These are phyloP conservation scores for Siderastrea siderea DNA, from an alignment of 92 coral and sea anemone species.

Conservation along the genomic window DNA sequence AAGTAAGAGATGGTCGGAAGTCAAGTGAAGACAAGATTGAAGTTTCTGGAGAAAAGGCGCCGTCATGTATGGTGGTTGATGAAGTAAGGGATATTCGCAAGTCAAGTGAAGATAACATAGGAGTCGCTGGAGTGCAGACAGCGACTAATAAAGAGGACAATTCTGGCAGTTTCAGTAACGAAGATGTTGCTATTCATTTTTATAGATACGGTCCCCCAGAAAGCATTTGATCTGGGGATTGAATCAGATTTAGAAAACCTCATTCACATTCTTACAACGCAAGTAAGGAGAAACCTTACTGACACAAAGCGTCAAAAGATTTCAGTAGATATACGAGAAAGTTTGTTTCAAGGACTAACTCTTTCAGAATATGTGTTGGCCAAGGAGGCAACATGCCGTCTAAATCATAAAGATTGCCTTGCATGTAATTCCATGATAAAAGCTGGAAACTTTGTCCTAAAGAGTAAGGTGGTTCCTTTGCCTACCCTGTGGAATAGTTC, in stretches of 20 bases:
- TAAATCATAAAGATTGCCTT: constrained; percentile 61
- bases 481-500: constrained; percentile 60
- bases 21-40: too few species aligned
- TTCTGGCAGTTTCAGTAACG: constrained; percentile 5
- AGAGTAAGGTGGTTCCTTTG: constrained; percentile 65
- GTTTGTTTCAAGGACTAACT: constrained; percentile 70
- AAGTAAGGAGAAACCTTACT: constrained; percentile 54
- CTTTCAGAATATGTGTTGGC: constrained; percentile 68
- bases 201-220: constrained; percentile 50
- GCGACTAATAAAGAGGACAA: not conserved
- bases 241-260: constrained; percentile 42
- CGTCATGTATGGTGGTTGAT: too few species aligned
- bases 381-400: constrained; percentile 67
- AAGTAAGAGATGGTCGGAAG: too few species aligned
- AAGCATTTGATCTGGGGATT: constrained; percentile 49
- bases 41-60: too few species aligned
- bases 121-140: constrained; percentile 2
- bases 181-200: constrained; percentile 25
- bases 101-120: not conserved
- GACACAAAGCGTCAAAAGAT: constrained; percentile 55
- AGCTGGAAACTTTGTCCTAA: constrained; percentile 61
- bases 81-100: constrained; percentile 9
- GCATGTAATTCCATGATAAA: constrained; percentile 64
- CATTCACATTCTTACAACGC: constrained; percentile 36
- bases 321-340: constrained; percentile 63